Base-by-base conservation (phyloP, 2,113 vertebrate species). In the Dasyurus viverrinus region DNA sequence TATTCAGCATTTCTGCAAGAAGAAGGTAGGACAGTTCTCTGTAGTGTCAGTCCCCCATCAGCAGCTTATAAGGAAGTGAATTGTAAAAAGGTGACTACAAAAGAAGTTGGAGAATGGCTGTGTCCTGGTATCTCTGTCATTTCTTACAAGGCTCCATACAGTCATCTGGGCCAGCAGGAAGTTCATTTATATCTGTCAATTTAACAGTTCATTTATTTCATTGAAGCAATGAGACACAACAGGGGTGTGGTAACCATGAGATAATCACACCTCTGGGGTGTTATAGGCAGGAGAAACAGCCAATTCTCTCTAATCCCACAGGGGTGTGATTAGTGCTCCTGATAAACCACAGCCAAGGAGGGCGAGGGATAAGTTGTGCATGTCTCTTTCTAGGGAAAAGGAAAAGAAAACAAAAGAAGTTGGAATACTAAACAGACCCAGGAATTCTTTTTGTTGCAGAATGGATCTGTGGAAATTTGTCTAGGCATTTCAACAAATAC, bases 181-280 rank as follows among this genome's bases (percentile, higher is more conserved):
- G 96, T 98, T 98, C 93, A 97, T 98, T 98, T 98, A 89, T 97
- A 98, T 97, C 97, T 97, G 97, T 98, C 97, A 97, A 96, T 97
- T 98, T 98, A 98, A 97, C 98, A 98, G 97, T 97, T 97, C 97
- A 97, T 98, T 98, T 98, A 96, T 97, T 98, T 98, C 96, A 97
- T 10, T 97, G 97, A 97, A 97, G 97, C 96, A 96, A 96, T 96
- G 97, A 97, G 96, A 97, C 98, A 94, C 97, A 97, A 98, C 96
- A 98, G 98, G 98, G 97, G 97, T 97, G 97, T 98, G 98, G 98
- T 97, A 97, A 97, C 97, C 96, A 94, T 93, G 97, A 98, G 97
- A 98, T 98, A 98, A 98, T 98, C 98, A 97, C 97, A 98, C 95
- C 98, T 98, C 97, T 96, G 97, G 96, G 96, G 96, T 97, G 93